phyloP scores from a whole-genome alignment of 2,888 invertebrate species.

The Acanthosepion pharaonis region DNA sequence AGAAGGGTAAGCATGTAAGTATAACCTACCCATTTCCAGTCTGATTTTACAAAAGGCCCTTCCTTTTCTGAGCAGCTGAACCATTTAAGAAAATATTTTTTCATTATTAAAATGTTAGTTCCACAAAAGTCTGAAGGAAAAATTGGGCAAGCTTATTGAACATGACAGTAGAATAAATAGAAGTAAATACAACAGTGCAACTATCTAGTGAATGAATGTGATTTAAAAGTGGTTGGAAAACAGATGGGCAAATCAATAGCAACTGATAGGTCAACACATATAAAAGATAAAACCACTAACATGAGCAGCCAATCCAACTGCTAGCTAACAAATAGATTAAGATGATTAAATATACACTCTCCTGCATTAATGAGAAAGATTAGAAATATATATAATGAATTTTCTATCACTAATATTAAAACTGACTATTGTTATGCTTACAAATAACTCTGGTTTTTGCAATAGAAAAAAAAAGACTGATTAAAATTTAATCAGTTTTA shows the following conservation, averaged over 20 bases:
- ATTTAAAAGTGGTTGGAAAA: background rate
- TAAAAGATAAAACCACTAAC: background rate
- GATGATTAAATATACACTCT: background rate
- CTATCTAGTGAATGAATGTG: background rate
- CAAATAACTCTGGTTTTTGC: background rate
- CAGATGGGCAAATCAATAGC: background rate
- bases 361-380: background rate
- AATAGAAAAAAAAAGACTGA: background rate
- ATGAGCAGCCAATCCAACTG: slow-evolving; percentile 33
- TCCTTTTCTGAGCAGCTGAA: slow-evolving; percentile 9
- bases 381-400: background rate
- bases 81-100: background rate
- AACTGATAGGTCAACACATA: background rate
- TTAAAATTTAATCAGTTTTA: background rate
- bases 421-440: background rate
- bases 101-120: background rate
- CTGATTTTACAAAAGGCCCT: background rate
- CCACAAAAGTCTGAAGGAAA: background rate
- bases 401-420: background rate
- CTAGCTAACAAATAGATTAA: background rate
- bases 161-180: background rate
- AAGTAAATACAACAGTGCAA: background rate
- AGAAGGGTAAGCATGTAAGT: background rate
- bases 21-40: slow-evolving; percentile 14
- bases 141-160: background rate